Evolutionary conservation across 2,888 invertebrate species (phyloP).

Genomic region (Therioaphis trifolii): DNA sequence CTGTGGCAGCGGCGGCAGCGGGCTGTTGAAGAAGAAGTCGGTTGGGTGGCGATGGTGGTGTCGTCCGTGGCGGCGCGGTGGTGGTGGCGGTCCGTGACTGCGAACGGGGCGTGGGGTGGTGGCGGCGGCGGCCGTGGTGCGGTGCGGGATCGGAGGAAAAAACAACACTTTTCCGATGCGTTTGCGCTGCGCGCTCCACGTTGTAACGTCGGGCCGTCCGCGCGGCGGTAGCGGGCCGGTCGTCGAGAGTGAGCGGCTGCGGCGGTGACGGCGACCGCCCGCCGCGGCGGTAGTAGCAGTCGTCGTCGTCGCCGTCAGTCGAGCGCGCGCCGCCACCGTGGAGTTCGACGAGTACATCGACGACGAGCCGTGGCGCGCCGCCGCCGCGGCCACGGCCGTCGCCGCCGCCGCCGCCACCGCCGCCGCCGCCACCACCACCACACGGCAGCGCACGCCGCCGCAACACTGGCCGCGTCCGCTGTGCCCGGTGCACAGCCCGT

Average conservation of each 20-base stretch:
- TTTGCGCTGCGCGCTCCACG: conserved; percentile 41
- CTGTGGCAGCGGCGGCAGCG: not conserved
- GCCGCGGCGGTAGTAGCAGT: not conserved
- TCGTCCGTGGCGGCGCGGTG: not conserved
- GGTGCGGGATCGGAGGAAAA: conserved; percentile 32
- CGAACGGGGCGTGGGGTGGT: no score
- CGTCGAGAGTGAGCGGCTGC: conserved; percentile 9
- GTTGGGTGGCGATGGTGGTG: not conserved
- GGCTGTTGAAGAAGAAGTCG: conserved; percentile 28
- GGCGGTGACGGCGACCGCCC: not conserved
- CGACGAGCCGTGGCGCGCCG: conserved; percentile 63
- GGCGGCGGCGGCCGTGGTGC: not conserved
- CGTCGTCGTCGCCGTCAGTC: conserved; percentile 50
- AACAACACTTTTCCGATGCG: conserved; percentile 56
- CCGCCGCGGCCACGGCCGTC: conserved; percentile 63
- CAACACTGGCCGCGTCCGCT: conserved; percentile 63
- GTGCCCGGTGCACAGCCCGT: conserved; percentile 58
- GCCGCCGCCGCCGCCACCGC: conserved; percentile 53
- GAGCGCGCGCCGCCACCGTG: conserved; percentile 55
- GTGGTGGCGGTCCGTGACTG: not conserved
- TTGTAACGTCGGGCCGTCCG: not conserved
- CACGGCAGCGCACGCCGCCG: conserved; percentile 63
- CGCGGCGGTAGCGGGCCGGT: conserved; percentile 11
- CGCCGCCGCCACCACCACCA: conserved; percentile 61
- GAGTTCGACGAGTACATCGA: conserved; percentile 61